These are phyloP conservation scores for Smutsia temminckii DNA, from an alignment of 2,797 vertebrate genomes.

Conservation along the genomic window DNA sequence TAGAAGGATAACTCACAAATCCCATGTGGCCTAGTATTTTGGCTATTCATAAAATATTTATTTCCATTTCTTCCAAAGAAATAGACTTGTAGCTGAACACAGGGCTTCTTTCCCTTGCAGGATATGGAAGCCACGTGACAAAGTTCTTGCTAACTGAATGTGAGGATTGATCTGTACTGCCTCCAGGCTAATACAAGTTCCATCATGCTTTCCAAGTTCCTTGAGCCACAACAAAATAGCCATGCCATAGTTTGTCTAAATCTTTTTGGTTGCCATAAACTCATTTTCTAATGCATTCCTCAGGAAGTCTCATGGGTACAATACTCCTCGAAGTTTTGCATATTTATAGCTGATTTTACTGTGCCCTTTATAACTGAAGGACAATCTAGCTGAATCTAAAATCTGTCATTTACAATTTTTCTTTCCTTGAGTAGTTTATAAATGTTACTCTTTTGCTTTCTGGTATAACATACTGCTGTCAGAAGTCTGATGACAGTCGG, in stretches of 20 bases:
- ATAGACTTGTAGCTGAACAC: not conserved
- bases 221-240: constrained; percentile 2
- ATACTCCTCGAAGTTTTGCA: not conserved
- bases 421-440: not conserved
- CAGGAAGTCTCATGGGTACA: not conserved
- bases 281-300: not conserved
- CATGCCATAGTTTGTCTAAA: not conserved
- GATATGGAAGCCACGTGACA: not conserved
- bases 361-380: not conserved
- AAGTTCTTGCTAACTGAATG: constrained; percentile 30
- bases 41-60: not conserved
- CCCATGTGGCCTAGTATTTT: not conserved
- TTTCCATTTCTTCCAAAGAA: not conserved
- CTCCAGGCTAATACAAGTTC: constrained; percentile 36
- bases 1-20: not conserved
- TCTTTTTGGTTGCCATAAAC: not conserved
- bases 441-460: not conserved
- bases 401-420: not conserved
- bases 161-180: constrained; percentile 43
- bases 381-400: not conserved
- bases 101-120: not conserved
- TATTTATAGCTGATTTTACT: constrained; percentile 42
- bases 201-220: not conserved
- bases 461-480: not conserved
- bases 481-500: not conserved